A percentile compares a stretch with the other conserved stretches of the same genome.
These are phyloP conservation scores for Ceratotherium simum DNA, from an alignment of 2,113 vertebrate species.

Conservation along the genomic window DNA sequence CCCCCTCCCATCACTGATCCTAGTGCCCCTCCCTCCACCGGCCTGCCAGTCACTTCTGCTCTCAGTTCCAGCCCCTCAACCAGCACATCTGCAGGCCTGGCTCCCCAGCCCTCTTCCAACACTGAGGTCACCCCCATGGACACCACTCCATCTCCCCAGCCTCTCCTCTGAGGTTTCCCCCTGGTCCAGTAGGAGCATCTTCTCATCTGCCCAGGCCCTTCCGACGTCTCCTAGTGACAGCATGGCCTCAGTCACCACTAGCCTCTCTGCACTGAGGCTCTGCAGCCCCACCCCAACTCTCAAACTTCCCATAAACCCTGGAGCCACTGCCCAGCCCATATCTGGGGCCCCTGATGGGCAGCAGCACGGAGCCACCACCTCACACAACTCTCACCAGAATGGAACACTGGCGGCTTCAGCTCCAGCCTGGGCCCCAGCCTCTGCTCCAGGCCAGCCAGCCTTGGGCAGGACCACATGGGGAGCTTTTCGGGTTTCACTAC, in stretches of 20 bases:
- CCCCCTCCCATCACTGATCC: not conserved
- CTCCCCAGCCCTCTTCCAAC: constrained; percentile 84
- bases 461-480: constrained; percentile 85
- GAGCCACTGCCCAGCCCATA: not conserved
- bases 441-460: not conserved
- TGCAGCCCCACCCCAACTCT: constrained; percentile 79
- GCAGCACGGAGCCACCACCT: not conserved
- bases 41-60: not conserved
- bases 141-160: constrained; percentile 16
- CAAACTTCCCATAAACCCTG: not conserved
- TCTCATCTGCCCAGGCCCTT: constrained; percentile 60
- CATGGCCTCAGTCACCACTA: constrained; percentile 31
- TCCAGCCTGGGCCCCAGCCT: accelerated
- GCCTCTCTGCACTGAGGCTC: constrained; percentile 77
- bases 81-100: too few relatives aligned
- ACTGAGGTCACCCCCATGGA: constrained; percentile 56
- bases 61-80: not conserved
- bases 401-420: constrained; percentile 70
- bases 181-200: constrained; percentile 68
- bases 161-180: constrained; percentile 78
- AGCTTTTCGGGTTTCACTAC: constrained; percentile 73
- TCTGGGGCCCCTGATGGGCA: constrained; percentile 60
- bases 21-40: accelerated
- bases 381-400: constrained; percentile 79
- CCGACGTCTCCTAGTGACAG: not conserved